Conservation (phyloP, 2,888 invertebrate species). For the Caenorhabditis macrosperma region DNA sequence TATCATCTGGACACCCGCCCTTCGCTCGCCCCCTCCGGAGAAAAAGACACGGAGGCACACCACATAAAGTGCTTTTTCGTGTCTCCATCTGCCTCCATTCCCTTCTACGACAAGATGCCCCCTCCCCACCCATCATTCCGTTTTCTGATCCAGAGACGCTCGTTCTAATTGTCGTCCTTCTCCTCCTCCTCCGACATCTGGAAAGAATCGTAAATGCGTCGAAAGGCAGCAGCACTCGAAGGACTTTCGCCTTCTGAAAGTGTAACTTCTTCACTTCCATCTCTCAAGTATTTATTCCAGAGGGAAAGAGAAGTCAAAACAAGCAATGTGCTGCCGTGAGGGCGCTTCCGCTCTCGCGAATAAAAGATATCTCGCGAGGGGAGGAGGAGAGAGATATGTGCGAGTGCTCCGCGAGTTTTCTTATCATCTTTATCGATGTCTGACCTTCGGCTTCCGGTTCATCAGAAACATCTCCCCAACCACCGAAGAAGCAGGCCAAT, state of each 20-base stretch:
- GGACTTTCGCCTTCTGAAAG: background rate
- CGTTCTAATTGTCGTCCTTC: background rate
- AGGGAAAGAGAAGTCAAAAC: constrained; percentile 3
- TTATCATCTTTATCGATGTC: constrained; percentile 53
- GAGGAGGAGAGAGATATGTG: background rate
- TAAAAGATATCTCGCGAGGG: background rate
- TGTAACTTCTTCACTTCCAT: constrained; percentile 8
- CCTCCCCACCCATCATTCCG: constrained; percentile 4
- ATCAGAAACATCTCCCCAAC: constrained; percentile 46
- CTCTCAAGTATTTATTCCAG: constrained; percentile 2
- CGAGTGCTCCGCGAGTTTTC: constrained; percentile 16
- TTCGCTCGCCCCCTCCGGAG: background rate
- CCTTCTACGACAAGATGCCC: constrained; percentile 13
- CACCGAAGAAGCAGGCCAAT: constrained; percentile 45
- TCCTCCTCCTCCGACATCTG: background rate
- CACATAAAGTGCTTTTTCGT: constrained; percentile 28
- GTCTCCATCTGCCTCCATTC: constrained; percentile 40
- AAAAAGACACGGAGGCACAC: constrained; percentile 1
- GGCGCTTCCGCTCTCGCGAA: background rate
- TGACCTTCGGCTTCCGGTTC: constrained; percentile 51
- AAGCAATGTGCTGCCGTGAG: background rate
- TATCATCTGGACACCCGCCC: constrained; percentile 32
- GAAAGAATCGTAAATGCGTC: constrained; percentile 9
- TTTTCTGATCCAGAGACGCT: background rate
- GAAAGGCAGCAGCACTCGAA: constrained; percentile 15